phyloP scores from a whole-genome alignment of 2,888 invertebrate genomes.

The Andrena trimmerana region DNA sequence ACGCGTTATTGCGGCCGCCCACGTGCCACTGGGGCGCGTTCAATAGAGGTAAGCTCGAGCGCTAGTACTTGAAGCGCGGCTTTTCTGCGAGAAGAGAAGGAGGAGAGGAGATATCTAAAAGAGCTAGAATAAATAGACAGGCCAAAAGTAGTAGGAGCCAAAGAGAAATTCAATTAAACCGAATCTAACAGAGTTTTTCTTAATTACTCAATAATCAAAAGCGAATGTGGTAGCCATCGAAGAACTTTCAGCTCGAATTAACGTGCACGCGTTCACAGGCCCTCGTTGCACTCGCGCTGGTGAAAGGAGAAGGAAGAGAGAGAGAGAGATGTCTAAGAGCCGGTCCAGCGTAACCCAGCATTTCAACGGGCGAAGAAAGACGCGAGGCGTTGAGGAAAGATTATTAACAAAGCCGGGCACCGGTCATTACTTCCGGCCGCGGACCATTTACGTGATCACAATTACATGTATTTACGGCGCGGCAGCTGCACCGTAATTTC shows the following conservation, averaged over 20 bases:
- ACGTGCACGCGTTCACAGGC: background rate
- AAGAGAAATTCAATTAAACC: no score
- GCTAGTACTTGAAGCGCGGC: no score
- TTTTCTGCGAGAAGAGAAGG: no score
- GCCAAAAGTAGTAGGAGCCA: no score
- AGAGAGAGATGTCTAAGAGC: background rate
- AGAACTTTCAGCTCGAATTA: background rate
- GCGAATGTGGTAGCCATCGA: no score
- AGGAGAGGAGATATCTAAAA: no score
- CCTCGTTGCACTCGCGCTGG: constrained; percentile 11
- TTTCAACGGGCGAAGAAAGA: constrained; percentile 1
- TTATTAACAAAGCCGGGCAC: constrained; percentile 41
- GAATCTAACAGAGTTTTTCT: no score
- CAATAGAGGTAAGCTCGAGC: no score
- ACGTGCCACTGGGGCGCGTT: background rate
- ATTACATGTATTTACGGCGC: constrained; percentile 54
- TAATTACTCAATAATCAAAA: no score
- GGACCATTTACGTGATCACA: constrained; percentile 50
- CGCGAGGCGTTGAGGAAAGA: constrained; percentile 6
- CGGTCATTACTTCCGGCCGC: constrained; percentile 42
- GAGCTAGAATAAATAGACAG: no score
- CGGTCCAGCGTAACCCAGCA: constrained; percentile 1
- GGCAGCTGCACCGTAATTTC: constrained; percentile 27
- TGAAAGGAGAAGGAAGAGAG: background rate
- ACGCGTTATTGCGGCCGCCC: constrained; percentile 26